phyloP scores from a whole-genome alignment of 2,888 invertebrate species.

The Stenichneumon culpator region DNA sequence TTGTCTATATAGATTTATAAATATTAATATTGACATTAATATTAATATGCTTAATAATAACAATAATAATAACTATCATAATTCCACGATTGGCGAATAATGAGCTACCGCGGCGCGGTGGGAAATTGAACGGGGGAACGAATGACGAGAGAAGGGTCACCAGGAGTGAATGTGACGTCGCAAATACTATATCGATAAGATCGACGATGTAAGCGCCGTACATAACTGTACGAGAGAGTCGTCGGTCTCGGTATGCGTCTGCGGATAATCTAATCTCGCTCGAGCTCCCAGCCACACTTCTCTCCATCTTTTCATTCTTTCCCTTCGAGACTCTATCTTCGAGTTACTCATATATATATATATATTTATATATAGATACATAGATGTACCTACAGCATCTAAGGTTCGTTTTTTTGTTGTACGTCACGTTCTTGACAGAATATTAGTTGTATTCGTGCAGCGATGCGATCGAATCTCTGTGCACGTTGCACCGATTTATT shows the following conservation, averaged over 20 bases:
- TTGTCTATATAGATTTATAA: too few species aligned
- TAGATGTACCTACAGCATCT: not conserved
- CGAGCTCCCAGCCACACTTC: slow-evolving; percentile 2
- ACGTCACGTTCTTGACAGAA: slow-evolving; percentile 13
- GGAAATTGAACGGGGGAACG: not conserved
- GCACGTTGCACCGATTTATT: slow-evolving; percentile 18
- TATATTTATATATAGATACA: not conserved
- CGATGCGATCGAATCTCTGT: slow-evolving; percentile 18
- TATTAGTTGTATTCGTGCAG: slow-evolving; percentile 20
- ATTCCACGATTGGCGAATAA: not conserved
- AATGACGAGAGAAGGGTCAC: slow-evolving; percentile 14
- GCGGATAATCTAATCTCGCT: slow-evolving; percentile 49
- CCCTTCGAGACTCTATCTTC: not conserved
- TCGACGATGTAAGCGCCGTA: slow-evolving; percentile 10
- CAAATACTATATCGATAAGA: slow-evolving; percentile 47
- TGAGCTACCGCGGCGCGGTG: not conserved
- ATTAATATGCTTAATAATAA: too few species aligned
- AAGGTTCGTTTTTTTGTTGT: not conserved
- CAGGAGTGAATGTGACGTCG: slow-evolving; percentile 22
- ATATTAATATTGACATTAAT: not conserved
- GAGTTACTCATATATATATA: not conserved
- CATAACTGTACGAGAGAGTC: slow-evolving; percentile 20
- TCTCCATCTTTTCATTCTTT: slow-evolving; percentile 1
- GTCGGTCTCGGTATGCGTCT: slow-evolving; percentile 19
- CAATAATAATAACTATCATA: not conserved